Conservation (phyloP, 2,113 vertebrate species). For the Paramormyrops kingsleyae region DNA sequence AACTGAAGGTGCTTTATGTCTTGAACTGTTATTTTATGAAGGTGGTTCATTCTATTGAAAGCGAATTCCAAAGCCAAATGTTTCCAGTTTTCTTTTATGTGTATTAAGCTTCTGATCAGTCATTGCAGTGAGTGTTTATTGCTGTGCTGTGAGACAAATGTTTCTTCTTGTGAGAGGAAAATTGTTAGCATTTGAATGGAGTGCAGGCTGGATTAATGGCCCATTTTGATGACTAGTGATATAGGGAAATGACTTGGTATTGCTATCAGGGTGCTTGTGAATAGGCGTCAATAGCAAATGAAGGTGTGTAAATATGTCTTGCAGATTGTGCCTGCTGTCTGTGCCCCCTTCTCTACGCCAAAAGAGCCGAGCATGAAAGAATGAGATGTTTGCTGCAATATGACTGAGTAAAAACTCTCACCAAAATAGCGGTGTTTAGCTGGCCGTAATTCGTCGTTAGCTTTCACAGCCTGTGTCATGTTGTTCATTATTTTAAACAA, state of each 20-base stretch:
- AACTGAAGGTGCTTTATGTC: background rate
- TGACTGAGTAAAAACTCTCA: slow-evolving; percentile 46
- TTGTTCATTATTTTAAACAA: background rate
- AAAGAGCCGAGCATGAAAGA: slow-evolving; percentile 61
- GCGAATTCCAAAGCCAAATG: background rate
- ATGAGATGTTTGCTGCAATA: slow-evolving; percentile 35
- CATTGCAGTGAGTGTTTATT: slow-evolving; percentile 76
- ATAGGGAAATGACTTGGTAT: slow-evolving; percentile 91
- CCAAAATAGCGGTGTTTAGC: slow-evolving; percentile 45
- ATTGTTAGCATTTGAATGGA: slow-evolving; percentile 83
- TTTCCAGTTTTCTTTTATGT: slow-evolving; percentile 53
- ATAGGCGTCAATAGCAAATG: slow-evolving; percentile 64
- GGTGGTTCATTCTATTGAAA: background rate
- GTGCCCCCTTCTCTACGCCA: slow-evolving; percentile 41
- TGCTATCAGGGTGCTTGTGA: slow-evolving; percentile 97
- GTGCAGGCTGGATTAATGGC: slow-evolving; percentile 84
- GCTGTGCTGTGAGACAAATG: slow-evolving; percentile 81
- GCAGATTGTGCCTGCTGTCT: slow-evolving; percentile 65
- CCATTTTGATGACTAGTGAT: slow-evolving; percentile 97
- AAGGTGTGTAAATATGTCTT: slow-evolving; percentile 64
- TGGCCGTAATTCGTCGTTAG: slow-evolving; percentile 24
- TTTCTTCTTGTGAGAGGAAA: slow-evolving; percentile 65
- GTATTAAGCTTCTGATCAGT: slow-evolving; percentile 86
- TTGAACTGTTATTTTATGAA: background rate
- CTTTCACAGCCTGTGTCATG: background rate